Conservation (phyloP, 2,888 invertebrate genomes). For the Chrysopilus asiliformis region DNA sequence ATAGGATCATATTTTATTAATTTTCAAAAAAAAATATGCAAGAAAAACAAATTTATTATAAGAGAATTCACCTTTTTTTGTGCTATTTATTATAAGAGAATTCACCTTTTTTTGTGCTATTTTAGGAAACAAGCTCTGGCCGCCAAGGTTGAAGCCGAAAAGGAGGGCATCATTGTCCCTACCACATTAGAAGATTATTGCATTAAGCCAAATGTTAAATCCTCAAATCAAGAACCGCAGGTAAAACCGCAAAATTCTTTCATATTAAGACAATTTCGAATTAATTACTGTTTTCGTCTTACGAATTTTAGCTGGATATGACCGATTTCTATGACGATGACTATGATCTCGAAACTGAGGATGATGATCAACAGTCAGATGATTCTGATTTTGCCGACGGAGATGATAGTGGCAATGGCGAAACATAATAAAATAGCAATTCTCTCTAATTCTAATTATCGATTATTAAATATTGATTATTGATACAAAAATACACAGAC, state of each 20-base stretch:
- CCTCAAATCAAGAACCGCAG: constrained; percentile 62
- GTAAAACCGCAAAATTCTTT: constrained; percentile 27
- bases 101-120: constrained; percentile 5
- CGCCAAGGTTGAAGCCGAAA: constrained; percentile 88
- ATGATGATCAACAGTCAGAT: constrained; percentile 49
- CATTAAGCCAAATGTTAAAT: constrained; percentile 83
- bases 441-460: too few species aligned
- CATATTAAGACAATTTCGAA: too few species aligned
- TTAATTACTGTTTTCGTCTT: background rate
- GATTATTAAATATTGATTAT: too few species aligned
- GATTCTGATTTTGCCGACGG: constrained; percentile 62
- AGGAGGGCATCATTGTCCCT: constrained; percentile 93
- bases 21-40: too few species aligned
- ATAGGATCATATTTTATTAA: too few species aligned
- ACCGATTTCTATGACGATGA: constrained; percentile 95
- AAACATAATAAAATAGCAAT: constrained; percentile 42
- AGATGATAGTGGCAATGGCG: constrained; percentile 84
- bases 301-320: constrained; percentile 55
- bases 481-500: too few species aligned
- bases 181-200: constrained; percentile 97
- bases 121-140: constrained; percentile 91
- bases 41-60: too few species aligned
- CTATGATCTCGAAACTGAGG: constrained; percentile 69
- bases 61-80: too few species aligned
- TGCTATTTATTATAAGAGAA: too few species aligned